phyloP scores from a whole-genome alignment of 2,797 vertebrate species.

The Erpetoichthys calabaricus region DNA sequence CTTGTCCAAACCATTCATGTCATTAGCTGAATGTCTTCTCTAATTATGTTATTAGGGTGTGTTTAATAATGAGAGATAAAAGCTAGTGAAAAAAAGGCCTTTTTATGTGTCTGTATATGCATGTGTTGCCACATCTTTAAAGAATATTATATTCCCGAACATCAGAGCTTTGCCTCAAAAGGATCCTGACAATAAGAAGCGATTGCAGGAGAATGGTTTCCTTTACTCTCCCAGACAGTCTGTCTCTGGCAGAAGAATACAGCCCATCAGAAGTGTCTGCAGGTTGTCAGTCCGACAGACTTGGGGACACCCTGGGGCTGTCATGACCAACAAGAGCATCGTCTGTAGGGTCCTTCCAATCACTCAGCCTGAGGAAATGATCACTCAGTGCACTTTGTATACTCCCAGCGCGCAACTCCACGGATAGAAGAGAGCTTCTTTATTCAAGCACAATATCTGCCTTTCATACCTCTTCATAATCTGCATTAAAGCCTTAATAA shows the following conservation, averaged over 20 bases:
- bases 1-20: constrained; percentile 30
- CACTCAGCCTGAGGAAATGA: constrained; percentile 87
- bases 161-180: constrained; percentile 61
- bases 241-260: constrained; percentile 81
- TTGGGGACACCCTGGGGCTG: constrained; percentile 55
- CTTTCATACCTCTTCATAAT: constrained; percentile 69
- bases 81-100: background rate
- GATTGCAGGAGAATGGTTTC: constrained; percentile 58
- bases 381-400: constrained; percentile 60
- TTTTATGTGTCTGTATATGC: background rate
- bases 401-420: constrained; percentile 57
- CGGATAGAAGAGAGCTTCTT: constrained; percentile 60
- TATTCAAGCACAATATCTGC: constrained; percentile 72
- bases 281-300: constrained; percentile 80
- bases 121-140: constrained; percentile 19
- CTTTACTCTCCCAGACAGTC: constrained; percentile 69
- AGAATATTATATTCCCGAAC: constrained; percentile 63
- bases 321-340: constrained; percentile 76
- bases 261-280: constrained; percentile 83
- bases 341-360: constrained; percentile 68
- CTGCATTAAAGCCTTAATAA: constrained; percentile 74
- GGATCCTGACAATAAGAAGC: constrained; percentile 67
- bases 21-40: constrained; percentile 55
- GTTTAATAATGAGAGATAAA: constrained; percentile 44
- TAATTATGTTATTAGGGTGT: constrained; percentile 56